Evolutionary conservation across 1,140 invertebrate species (phyloP), one percentile per base, ranked within the genome.

Genomic region (Drosophila guanche): DNA sequence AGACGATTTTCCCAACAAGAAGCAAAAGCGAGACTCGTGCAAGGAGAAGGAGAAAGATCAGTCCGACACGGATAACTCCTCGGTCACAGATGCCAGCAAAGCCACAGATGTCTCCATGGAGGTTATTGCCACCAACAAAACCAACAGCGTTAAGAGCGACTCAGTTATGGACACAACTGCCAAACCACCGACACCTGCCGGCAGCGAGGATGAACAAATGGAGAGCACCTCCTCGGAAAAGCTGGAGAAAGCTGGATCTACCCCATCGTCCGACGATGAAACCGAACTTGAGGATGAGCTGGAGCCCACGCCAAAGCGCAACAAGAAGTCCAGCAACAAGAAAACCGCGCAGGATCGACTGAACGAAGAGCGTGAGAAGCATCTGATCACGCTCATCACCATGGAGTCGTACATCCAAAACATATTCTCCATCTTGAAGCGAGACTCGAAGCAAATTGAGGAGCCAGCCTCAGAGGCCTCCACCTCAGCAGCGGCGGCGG

Each of bases 351-450:
- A 91, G 54, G 86, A 91, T 68, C 85, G 89, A 14, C 27, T 79
- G 0, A 73, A 76, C 5, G 90, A 91, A 46, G 90, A 91, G 41
- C 85, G 83, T 6, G 86, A 90, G 7, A 80, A 83, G 42, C 84
- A 85, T 2, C 53, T 90, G 1, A 89, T 74, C 60, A 75, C 77
- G 1, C 52, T 91, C 46, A 66, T 75, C 10, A 90, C 80, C 29
- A 90, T 91, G 86, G 90, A 91, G 23, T 84, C 80, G 0, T 91
- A 91, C 20, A 91, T 91, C 5, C 79, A 91, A 46, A 75, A 69
- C 45, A 91, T 91, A 63, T 86, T 91, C 4, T 59, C 63, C 20
- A 76, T 91, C 8, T 78, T 91, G 8, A 91, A 91, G 53, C 62
- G 80, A 0, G 90, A 91, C 22, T 70, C 63, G 50, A 55, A 10